Evolutionary conservation across 2,113 vertebrate genomes (phyloP).

Genomic region (Protobothrops flavoviridis): DNA sequence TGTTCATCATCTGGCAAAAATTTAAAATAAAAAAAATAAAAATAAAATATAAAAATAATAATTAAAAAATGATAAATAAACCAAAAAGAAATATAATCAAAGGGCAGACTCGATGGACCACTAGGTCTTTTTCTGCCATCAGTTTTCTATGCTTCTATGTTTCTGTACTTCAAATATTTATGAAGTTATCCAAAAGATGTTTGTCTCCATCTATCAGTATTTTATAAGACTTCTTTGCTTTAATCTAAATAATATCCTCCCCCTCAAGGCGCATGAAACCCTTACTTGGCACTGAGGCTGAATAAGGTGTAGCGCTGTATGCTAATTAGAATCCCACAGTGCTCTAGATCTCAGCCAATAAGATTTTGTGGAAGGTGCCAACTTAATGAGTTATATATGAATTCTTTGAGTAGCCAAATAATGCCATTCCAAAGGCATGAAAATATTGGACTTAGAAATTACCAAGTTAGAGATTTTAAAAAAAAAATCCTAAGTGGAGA

Average conservation of each 20-base stretch:
- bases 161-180: neutral
- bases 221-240: neutral
- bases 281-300: neutral
- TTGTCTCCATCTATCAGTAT: neutral
- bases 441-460: neutral
- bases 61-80: neutral
- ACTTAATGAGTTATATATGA: neutral
- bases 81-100: neutral
- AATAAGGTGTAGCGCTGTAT: neutral
- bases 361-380: neutral
- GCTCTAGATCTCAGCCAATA: neutral
- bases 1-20: neutral
- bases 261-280: neutral
- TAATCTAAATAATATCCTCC: neutral
- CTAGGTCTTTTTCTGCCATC: neutral
- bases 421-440: neutral
- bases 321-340: neutral
- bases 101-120: neutral
- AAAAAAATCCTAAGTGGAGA: neutral
- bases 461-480: neutral
- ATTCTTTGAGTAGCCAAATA: neutral
- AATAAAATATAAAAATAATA: neutral
- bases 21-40: neutral
- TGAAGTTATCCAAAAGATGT: neutral
- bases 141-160: neutral